These are phyloP conservation scores for Nomada hirtipes DNA, from an alignment of 2,888 invertebrate species.

Conservation along the genomic window DNA sequence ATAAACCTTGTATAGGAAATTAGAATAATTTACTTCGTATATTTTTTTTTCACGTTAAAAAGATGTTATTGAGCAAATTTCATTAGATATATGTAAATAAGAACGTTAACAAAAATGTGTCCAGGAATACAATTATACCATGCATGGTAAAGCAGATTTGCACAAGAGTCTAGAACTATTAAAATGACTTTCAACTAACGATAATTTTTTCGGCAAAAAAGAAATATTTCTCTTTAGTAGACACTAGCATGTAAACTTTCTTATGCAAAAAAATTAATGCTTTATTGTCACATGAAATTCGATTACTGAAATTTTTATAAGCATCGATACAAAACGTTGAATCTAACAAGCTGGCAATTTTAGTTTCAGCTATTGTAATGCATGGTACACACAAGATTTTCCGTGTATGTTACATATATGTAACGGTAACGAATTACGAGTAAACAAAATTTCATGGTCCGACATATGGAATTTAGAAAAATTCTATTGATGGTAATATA, in stretches of 20 bases:
- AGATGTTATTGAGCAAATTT: slow-evolving; percentile 4
- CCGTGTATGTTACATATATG: neutral
- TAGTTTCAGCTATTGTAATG: slow-evolving; percentile 20
- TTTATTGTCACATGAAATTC: slow-evolving; percentile 63
- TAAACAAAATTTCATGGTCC: neutral
- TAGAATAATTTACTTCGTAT: slow-evolving; percentile 1
- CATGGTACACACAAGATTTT: slow-evolving; percentile 8
- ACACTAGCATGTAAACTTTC: slow-evolving; percentile 42
- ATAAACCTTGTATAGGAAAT: neutral
- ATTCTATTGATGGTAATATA: slow-evolving; percentile 15
- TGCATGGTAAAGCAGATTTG: neutral
- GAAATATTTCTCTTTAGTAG: slow-evolving; percentile 41
- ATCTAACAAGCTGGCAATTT: slow-evolving; percentile 32
- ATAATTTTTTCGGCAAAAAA: slow-evolving; percentile 38
- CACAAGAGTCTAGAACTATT: slow-evolving; percentile 47
- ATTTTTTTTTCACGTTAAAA: neutral
- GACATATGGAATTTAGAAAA: slow-evolving; percentile 4
- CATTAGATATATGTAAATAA: neutral
- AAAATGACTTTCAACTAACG: slow-evolving; percentile 33
- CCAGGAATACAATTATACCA: neutral
- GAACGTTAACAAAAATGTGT: neutral
- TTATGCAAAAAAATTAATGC: slow-evolving; percentile 58
- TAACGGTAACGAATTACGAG: slow-evolving; percentile 23
- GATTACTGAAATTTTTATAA: slow-evolving; percentile 55
- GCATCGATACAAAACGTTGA: slow-evolving; percentile 45